Evolutionary conservation across 2,888 invertebrate genomes (phyloP), one percentile per base, ranked within the genome.

Genomic region (Eremobia ochroleuca): DNA sequence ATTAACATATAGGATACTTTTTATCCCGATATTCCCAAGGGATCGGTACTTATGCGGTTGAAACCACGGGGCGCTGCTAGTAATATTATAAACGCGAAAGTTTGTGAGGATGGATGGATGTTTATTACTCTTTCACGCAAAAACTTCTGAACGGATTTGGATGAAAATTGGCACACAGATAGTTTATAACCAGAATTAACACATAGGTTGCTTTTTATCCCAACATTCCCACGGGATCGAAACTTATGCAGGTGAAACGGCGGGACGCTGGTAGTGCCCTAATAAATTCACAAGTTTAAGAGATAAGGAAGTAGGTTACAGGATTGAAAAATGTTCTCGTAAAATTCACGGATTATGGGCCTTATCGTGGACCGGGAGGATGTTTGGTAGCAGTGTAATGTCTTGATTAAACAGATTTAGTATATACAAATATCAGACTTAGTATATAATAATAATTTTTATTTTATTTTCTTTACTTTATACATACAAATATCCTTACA

Each of bases 281-380:
- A 77, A 86, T 89, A 87, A 85, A 88, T 89, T 85, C 67, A 71
- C 73, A 73, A 80, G 68, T 81, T 78, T 78, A 77, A 37, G 43
- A 77, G 78, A 82, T 78, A 73, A 77, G 73, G 78, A 72, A 85
- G 69, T 82, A 52, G 66, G 76, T 59, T 66, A 46, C 64, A 28
- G 86, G 78, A 75, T 78, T 87, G 59, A 58, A 79, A 87, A 85
- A 87, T 84, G 62, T 78, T 77, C 58, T 46, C 79, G 75, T 70
- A 79, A 86, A 87, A 79, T 71, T 65, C 58, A 58, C 18, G 71
- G 70, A 52, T 75, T 75, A 61, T 55, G 28, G 9, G 49, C 69
- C 18, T 77, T 80, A 84, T 73, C 81, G 31, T 40, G 25, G 18
- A 4, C 49, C n/a, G 52, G 34, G 28, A 77, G 58, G 83, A 77